Base-by-base conservation (phyloP, 2,888 invertebrate genomes). In the Limenitis camilla region DNA sequence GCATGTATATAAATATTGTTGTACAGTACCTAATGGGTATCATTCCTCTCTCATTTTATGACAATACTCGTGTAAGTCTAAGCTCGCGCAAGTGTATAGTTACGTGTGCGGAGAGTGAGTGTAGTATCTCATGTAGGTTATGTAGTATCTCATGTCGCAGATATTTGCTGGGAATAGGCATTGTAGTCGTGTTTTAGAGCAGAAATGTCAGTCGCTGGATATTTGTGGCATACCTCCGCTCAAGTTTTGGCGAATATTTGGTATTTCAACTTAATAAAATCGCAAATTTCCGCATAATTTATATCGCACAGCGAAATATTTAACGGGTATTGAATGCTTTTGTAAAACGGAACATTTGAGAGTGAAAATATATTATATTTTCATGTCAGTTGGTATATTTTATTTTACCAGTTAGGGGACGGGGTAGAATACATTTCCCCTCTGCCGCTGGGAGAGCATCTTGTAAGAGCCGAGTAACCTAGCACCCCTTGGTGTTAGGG, bases 201-300 rank as follows among this genome's bases (percentile, higher is more conserved):
- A 36, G 53, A 43, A 52, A 49, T 38, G 39, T 51, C 48, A 28
- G 35, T 43, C 19, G 32, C 35, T 47, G 47, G 43, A 40, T 53
- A 39, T 38, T 50, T 53, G 53, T 40, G 56, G 56, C 43, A 46
- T 43, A 50, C 31, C 44, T 32, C 28, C 40, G 44, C 45, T 40
- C 49, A 42, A 41, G 40, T 46, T 40, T 9, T 38, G 40, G 5
- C n/a, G 50, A 33, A 51, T 56, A 51, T 40, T 48, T 44, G 29
- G 48, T 33, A 43, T 53, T 28, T 7, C 36, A 35, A 46, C 43
- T 31, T 36, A 29, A 46, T 50, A 43, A 47, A 53, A 49, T 42
- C 9, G n/a, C 19, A 4, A 36, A 38, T 33, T 36, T 35, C 27
- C 33, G 8, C 7, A 28, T 49, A 19, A 38, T 32, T 43, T 11